phyloP scores from a whole-genome alignment of 2,797 vertebrate species.

The Amniataba percoides region DNA sequence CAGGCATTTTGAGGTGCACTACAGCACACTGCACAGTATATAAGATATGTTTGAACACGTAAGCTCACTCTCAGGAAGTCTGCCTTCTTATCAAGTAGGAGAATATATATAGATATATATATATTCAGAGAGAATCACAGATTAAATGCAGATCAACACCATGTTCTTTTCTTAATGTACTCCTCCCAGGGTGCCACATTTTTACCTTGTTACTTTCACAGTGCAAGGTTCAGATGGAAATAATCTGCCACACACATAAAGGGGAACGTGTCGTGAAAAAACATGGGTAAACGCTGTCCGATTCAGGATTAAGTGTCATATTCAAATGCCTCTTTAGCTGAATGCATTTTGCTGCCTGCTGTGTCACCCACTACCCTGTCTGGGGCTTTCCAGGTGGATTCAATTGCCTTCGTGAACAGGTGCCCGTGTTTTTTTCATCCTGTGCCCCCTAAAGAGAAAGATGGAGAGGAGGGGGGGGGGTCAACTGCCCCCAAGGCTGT shows the following conservation, averaged over 20 bases:
- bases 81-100: constrained; percentile 1
- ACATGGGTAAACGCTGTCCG: not conserved
- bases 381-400: not conserved
- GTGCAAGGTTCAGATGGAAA: constrained; percentile 1
- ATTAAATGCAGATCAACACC: constrained; percentile 25
- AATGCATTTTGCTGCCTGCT: not conserved
- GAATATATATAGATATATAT: not conserved
- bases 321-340: constrained; percentile 10
- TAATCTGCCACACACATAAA: not conserved
- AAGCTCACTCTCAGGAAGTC: constrained; percentile 9
- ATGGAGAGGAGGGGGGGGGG: too few species aligned
- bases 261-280: not conserved
- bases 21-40: not conserved
- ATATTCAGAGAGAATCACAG: constrained; percentile 25
- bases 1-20: not conserved
- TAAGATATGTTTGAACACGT: not conserved
- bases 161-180: constrained; percentile 10
- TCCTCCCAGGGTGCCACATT: not conserved
- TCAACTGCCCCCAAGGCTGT: constrained; percentile 71
- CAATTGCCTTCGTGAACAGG: constrained; percentile 9
- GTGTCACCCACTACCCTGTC: not conserved
- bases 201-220: not conserved
- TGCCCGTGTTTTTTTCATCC: constrained; percentile 50
- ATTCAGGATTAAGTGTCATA: constrained; percentile 1
- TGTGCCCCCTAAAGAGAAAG: constrained; percentile 23